A percentile compares a stretch with the other conserved stretches of the same genome.
These are phyloP conservation scores for Agonopterix heracliana DNA, from an alignment of 2,888 invertebrate species.

Conservation along the genomic window DNA sequence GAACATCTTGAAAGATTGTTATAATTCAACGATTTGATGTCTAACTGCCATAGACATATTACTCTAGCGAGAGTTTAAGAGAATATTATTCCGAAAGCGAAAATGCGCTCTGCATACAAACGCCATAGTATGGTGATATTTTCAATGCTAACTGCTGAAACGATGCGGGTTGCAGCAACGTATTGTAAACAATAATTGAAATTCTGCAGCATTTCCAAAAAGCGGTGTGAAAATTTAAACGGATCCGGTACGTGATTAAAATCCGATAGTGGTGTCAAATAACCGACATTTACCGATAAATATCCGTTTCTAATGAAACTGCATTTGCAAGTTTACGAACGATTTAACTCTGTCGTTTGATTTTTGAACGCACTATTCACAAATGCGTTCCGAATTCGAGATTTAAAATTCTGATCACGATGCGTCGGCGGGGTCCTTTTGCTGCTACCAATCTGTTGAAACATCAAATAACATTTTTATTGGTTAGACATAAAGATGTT, in stretches of 20 bases:
- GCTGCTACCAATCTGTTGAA: conserved; percentile 35
- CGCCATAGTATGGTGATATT: too few species aligned
- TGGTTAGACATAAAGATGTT: background rate
- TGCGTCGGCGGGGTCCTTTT: conserved; percentile 52
- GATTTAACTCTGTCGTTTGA: conserved; percentile 64
- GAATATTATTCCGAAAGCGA: too few species aligned
- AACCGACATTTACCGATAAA: conserved; percentile 56
- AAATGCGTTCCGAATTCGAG: conserved; percentile 46
- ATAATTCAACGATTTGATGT: too few species aligned
- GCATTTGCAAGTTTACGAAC: conserved; percentile 55
- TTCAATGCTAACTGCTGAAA: background rate
- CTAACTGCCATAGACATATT: too few species aligned
- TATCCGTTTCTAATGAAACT: conserved; percentile 51
- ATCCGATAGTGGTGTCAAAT: conserved; percentile 39
- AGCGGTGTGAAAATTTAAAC: conserved; percentile 38
- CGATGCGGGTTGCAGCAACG: background rate
- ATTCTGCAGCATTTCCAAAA: conserved; percentile 1
- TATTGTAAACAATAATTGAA: background rate
- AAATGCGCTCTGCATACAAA: too few species aligned
- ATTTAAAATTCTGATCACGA: conserved; percentile 64
- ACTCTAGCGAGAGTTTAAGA: too few species aligned
- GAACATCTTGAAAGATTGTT: too few species aligned
- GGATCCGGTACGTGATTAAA: conserved; percentile 46
- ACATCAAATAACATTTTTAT: background rate
- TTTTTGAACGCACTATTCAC: conserved; percentile 34